A percentile compares a stretch with the other conserved stretches of the same genome.
phyloP scores from a whole-genome alignment of 1,140 invertebrate genomes.

The Heliothis subflexa region DNA sequence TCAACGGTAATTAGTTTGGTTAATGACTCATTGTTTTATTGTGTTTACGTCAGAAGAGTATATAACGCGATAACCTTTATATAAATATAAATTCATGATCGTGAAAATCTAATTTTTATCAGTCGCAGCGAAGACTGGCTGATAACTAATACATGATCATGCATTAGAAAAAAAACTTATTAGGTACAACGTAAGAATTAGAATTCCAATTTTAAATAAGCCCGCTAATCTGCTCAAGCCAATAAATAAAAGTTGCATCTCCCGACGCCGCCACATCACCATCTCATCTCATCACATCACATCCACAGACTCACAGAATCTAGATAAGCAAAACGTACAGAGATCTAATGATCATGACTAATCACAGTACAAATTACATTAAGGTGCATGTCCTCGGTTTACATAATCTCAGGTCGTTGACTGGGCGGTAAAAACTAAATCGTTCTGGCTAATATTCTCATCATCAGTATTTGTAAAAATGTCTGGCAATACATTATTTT shows the following conservation, averaged over 20 bases:
- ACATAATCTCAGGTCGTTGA: conserved; percentile 41
- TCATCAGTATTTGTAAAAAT: not conserved
- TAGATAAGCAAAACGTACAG: conserved; percentile 14
- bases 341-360: conserved; percentile 36
- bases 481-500: not conserved
- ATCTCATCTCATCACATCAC: no score
- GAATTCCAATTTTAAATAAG: not conserved
- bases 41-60: not conserved
- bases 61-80: not conserved
- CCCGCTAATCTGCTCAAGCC: not conserved
- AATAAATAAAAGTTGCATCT: not conserved
- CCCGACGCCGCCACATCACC: not conserved
- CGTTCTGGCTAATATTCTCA: not conserved
- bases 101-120: not conserved
- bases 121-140: not conserved
- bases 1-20: not conserved
- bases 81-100: not conserved
- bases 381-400: conserved; percentile 29
- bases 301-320: not conserved
- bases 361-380: conserved; percentile 32
- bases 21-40: conserved; percentile 1
- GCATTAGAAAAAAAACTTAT: not conserved
- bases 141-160: not conserved
- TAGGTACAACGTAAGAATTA: not conserved
- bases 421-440: conserved; percentile 13